These are phyloP conservation scores for Phytoseiulus persimilis DNA, from an alignment of 2,888 invertebrate species.

Conservation along the genomic window DNA sequence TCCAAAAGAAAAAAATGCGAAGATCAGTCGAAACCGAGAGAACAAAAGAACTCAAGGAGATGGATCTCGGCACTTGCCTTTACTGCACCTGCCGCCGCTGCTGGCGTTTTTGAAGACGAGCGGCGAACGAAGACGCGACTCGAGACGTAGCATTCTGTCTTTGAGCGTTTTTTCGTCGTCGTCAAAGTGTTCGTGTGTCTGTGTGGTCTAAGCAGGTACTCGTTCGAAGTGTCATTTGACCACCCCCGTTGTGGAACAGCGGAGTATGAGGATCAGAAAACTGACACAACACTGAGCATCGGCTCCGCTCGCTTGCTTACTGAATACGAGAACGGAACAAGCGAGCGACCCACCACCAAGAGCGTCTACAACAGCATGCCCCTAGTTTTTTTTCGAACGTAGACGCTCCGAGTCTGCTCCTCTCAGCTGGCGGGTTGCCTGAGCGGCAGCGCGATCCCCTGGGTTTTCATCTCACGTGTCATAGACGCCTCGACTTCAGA, in stretches of 20 bases:
- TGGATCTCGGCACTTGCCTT: not conserved
- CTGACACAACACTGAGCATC: not conserved
- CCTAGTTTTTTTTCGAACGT: not conserved
- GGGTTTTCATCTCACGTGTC: not conserved
- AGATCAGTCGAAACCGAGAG: not conserved
- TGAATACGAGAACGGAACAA: not conserved
- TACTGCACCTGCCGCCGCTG: not conserved
- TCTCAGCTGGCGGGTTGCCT: not conserved
- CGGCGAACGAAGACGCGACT: not conserved
- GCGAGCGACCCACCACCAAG: not conserved
- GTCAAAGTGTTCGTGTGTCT: not conserved
- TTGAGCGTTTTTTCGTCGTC: not conserved
- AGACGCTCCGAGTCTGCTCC: not conserved
- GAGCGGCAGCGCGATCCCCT: not conserved
- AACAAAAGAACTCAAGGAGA: not conserved
- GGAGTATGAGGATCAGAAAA: not conserved
- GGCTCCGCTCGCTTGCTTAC: not conserved
- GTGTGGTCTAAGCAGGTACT: not conserved
- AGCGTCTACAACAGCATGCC: not conserved
- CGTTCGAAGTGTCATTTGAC: not conserved
- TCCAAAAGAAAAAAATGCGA: not conserved
- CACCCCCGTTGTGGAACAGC: not conserved
- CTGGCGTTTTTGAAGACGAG: not conserved
- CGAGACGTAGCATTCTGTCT: not conserved
- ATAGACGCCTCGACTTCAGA: not conserved